These are phyloP conservation scores for Apogon hyalosoma DNA, from an alignment of 2,797 vertebrate species.

Conservation along the genomic window DNA sequence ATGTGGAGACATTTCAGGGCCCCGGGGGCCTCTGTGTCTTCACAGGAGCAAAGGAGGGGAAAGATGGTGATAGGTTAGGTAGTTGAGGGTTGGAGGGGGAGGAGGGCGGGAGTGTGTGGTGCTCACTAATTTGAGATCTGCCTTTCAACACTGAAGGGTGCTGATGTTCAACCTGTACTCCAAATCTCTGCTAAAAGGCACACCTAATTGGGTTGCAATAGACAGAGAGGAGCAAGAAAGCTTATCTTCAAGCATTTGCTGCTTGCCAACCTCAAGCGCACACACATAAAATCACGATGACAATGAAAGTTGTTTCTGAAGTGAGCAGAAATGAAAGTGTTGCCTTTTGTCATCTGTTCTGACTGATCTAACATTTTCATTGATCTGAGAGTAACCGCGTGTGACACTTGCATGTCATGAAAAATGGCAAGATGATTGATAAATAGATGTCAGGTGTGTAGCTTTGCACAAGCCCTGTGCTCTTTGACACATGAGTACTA, in stretches of 20 bases:
- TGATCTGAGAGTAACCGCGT: constrained; percentile 26
- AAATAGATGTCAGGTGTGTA: constrained; percentile 32
- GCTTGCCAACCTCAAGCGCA: constrained; percentile 19
- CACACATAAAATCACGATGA: neutral
- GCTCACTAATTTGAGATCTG: constrained; percentile 74
- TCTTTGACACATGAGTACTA: constrained; percentile 60
- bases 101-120: neutral
- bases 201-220: constrained; percentile 75
- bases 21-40: constrained; percentile 76
- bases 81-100: neutral
- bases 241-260: constrained; percentile 55
- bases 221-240: constrained; percentile 39
- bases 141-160: constrained; percentile 78
- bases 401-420: constrained; percentile 34
- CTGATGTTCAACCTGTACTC: constrained; percentile 76
- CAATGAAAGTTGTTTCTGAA: constrained; percentile 12
- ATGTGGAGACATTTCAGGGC: constrained; percentile 82
- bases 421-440: constrained; percentile 46
- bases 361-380: constrained; percentile 41
- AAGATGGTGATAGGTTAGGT: constrained; percentile 56
- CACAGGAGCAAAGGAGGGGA: constrained; percentile 69
- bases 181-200: constrained; percentile 74
- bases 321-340: constrained; percentile 11
- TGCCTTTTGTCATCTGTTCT: constrained; percentile 27
- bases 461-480: constrained; percentile 1